phyloP scores from a whole-genome alignment of 2,113 vertebrate species.

The Isichthys henryi region DNA sequence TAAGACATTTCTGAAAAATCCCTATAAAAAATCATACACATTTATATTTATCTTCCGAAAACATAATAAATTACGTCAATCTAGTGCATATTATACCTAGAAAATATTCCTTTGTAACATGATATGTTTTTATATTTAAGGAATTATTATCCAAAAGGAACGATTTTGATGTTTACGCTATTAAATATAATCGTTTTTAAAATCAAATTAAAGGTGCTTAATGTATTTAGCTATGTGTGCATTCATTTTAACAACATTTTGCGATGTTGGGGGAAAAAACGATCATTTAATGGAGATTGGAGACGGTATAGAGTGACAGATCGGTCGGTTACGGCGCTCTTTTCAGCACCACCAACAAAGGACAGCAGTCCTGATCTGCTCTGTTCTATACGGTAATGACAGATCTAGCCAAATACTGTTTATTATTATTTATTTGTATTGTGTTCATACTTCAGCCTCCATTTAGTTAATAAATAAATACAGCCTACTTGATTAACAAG shows the following conservation, averaged over 20 bases:
- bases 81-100: neutral
- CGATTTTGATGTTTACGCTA: neutral
- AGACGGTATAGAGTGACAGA: neutral
- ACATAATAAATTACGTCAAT: neutral
- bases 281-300: neutral
- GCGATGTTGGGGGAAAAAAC: neutral
- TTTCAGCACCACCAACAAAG: slow-evolving; percentile 8
- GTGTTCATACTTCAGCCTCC: neutral
- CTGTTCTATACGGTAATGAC: neutral
- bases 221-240: neutral
- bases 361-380: neutral
- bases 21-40: neutral
- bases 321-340: neutral
- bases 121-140: neutral
- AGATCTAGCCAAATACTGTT: neutral
- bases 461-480: neutral
- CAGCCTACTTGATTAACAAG: neutral
- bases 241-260: neutral
- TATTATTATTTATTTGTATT: neutral
- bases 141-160: neutral
- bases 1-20: neutral
- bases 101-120: neutral
- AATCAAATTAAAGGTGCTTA: neutral
- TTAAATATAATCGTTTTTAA: neutral
- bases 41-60: neutral